Conservation (phyloP, 2,797 vertebrate species). For the Clarias platycephalus region DNA sequence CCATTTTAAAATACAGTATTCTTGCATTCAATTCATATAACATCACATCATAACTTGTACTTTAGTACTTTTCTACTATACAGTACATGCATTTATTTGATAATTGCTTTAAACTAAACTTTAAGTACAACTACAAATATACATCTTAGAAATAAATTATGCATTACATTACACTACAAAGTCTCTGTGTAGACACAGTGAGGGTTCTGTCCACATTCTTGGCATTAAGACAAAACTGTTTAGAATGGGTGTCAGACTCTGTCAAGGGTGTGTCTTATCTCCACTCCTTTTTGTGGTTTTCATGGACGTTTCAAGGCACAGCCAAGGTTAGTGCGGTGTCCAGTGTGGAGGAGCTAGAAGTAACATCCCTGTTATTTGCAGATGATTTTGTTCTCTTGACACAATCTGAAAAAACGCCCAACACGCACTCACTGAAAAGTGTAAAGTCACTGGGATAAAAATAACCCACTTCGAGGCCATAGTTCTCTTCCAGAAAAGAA, state of each 20-base stretch:
- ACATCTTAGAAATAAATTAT: too few relatives aligned
- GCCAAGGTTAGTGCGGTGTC: conserved; percentile 3
- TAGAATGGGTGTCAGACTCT: background rate
- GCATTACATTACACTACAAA: too few relatives aligned
- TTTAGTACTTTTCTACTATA: background rate
- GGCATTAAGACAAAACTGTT: background rate
- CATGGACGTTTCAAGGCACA: conserved; percentile 12
- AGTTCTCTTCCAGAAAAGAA: background rate
- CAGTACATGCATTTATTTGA: background rate
- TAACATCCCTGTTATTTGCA: background rate
- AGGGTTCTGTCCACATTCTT: background rate
- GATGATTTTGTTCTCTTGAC: conserved; percentile 7
- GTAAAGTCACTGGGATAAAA: background rate
- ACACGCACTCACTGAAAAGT: background rate
- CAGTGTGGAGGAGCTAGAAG: background rate
- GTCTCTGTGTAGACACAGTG: background rate
- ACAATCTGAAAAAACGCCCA: background rate
- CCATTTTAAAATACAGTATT: background rate
- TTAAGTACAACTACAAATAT: background rate
- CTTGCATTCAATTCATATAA: background rate
- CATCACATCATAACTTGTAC: background rate
- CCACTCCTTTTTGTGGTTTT: background rate
- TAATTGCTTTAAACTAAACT: background rate
- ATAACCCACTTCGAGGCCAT: background rate
- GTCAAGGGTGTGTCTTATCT: conserved; percentile 23